A percentile compares a stretch with the other conserved stretches of the same genome.
Conservation (phyloP, 1,140 invertebrate species). For the Himalopsyche phryganea region DNA sequence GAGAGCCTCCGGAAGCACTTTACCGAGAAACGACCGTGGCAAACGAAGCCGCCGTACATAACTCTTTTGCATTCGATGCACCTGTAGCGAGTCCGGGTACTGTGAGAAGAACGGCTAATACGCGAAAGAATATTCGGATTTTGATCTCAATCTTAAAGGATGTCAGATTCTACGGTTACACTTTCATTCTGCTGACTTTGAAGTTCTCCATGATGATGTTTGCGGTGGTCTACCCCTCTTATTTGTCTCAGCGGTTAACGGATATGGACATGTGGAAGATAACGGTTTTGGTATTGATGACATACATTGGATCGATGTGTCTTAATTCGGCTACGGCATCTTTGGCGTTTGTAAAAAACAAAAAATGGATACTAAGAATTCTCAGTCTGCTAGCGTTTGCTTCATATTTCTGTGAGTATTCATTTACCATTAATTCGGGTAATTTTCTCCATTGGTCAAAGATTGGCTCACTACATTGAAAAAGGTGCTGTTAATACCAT, state of each 20-base stretch:
- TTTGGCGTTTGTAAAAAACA: slow-evolving; percentile 42
- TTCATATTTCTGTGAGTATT: slow-evolving; percentile 46
- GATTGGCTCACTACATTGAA: too few relatives aligned
- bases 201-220: slow-evolving; percentile 45
- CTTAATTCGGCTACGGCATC: slow-evolving; percentile 43
- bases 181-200: slow-evolving; percentile 42
- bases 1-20: slow-evolving; percentile 41
- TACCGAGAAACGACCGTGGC: slow-evolving; percentile 49
- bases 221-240: slow-evolving; percentile 41
- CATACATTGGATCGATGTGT: slow-evolving; percentile 41
- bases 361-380: slow-evolving; percentile 39
- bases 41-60: slow-evolving; percentile 34
- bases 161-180: slow-evolving; percentile 49
- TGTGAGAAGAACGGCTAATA: slow-evolving; percentile 41
- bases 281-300: slow-evolving; percentile 38
- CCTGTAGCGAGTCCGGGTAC: slow-evolving; percentile 33
- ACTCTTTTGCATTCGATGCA: slow-evolving; percentile 38
- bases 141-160: slow-evolving; percentile 44
- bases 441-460: too few relatives aligned
- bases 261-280: slow-evolving; percentile 44
- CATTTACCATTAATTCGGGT: too few relatives aligned
- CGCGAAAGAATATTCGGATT: slow-evolving; percentile 48
- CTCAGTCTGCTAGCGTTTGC: slow-evolving; percentile 43
- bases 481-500: too few relatives aligned
- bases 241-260: slow-evolving; percentile 44